Base-by-base conservation (phyloP, 2,888 invertebrate genomes). In the Parnassius smintheus region DNA sequence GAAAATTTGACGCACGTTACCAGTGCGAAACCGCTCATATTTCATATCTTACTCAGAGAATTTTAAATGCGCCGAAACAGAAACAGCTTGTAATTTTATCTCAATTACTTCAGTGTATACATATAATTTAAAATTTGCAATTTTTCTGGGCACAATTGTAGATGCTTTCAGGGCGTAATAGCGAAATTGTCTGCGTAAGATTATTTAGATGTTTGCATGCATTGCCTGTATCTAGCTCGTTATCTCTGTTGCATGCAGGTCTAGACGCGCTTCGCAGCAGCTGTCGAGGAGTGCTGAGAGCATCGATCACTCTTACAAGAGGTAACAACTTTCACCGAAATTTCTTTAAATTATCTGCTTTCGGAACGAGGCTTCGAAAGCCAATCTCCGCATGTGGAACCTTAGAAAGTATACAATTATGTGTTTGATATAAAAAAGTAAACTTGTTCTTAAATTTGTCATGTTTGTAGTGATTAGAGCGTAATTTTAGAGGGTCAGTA, bases 201-300 rank as follows among this genome's bases (percentile, higher is more conserved):
- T 25, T 72, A 72, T 71, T 71, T 73, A 77, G 71, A 75, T 74
- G 72, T 79, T 78, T 85, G 90, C 89, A 89, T 91, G 90, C 80
- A 76, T 78, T 81, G 88, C 83, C 82, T 87, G 85, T 88, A 85
- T 88, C 81, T 92, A 91, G 86, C 84, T 81, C 80, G 81, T 83
- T 84, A 86, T 89, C 79, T 92, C 85, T 92, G 85, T 92, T 92
- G 91, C 92, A 92, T 92, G 85, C 93, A 96, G 96, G 95, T 96
- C 96, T 93, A 95, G 96, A 86, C 95, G 96, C 86, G 95, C 96
- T 83, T 96, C 96, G 77, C 96, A 96, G 93, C 96, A 97, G 90
- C 93, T 95, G 83, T 93, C 94, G 80, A 88, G 94, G 83, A 94
- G 94, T 82, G 93, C 93, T 75, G 94, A 94, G 86, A 94, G 93